Percentiles rank a stretch among this genome's conserved stretches.
These are phyloP conservation scores for Cyanoliseus patagonus DNA, from an alignment of 2,113 vertebrate genomes.

Conservation along the genomic window DNA sequence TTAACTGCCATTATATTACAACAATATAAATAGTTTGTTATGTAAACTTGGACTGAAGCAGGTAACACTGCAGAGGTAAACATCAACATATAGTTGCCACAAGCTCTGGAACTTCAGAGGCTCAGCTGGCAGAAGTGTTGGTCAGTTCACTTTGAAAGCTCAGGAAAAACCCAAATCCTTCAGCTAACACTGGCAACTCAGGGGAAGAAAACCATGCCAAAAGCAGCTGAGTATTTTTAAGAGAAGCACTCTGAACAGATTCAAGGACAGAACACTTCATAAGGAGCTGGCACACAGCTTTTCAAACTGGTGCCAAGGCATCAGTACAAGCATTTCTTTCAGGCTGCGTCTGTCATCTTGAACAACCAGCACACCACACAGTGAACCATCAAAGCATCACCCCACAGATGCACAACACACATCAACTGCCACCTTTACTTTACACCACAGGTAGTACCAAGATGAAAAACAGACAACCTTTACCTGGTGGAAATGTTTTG, in stretches of 20 bases:
- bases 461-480: background rate
- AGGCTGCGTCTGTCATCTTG: background rate
- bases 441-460: background rate
- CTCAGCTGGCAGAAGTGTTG: background rate
- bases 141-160: background rate
- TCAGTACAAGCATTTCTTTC: background rate
- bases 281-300: background rate
- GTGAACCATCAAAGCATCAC: background rate
- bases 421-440: background rate
- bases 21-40: background rate
- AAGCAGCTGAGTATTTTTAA: background rate
- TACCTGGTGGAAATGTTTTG: constrained; percentile 89
- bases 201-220: background rate
- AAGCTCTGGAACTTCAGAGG: background rate
- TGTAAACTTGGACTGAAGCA: background rate
- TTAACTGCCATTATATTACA: background rate
- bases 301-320: background rate
- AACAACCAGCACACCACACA: background rate
- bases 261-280: background rate
- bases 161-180: background rate
- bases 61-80: background rate
- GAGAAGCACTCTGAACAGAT: background rate
- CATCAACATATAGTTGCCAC: background rate
- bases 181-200: background rate
- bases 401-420: background rate